phyloP scores from a whole-genome alignment of 2,797 vertebrate genomes.

The Phrynocephalus guinanensis region DNA sequence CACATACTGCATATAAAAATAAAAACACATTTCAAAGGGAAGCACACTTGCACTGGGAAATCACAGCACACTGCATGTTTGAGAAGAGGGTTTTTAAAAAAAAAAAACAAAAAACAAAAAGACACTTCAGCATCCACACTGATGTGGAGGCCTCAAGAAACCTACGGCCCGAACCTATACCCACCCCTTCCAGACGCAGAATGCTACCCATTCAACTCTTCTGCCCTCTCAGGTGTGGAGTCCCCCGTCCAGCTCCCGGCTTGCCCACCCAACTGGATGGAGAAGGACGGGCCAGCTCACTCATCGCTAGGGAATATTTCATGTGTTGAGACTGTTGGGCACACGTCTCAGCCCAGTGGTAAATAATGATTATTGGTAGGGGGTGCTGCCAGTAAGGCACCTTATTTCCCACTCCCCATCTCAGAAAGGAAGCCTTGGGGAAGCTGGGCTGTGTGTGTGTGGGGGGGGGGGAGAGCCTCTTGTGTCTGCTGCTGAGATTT shows the following conservation, averaged over 20 bases:
- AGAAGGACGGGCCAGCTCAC: background rate
- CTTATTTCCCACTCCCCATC: background rate
- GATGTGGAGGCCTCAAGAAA: background rate
- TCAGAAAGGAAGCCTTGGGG: background rate
- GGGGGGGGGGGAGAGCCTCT: background rate
- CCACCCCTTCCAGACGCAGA: background rate
- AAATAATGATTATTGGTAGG: constrained; percentile 6
- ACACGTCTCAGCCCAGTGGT: background rate
- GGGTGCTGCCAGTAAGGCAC: background rate
- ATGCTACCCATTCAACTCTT: no score
- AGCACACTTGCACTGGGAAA: background rate
- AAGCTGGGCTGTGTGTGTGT: background rate
- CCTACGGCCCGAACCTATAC: background rate
- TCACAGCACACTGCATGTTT: no score
- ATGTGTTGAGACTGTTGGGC: constrained; percentile 10
- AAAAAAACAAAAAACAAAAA: no score
- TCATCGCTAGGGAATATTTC: constrained; percentile 20
- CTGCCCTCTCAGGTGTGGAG: background rate
- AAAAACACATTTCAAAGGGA: background rate
- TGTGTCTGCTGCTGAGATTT: background rate
- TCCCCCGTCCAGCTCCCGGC: background rate
- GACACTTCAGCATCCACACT: background rate
- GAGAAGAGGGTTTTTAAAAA: no score
- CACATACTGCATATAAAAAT: no score
- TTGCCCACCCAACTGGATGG: background rate